A percentile compares a stretch with the other conserved stretches of the same genome.
Conservation (phyloP, 2,888 invertebrate genomes). For the Tetropium fuscum region DNA sequence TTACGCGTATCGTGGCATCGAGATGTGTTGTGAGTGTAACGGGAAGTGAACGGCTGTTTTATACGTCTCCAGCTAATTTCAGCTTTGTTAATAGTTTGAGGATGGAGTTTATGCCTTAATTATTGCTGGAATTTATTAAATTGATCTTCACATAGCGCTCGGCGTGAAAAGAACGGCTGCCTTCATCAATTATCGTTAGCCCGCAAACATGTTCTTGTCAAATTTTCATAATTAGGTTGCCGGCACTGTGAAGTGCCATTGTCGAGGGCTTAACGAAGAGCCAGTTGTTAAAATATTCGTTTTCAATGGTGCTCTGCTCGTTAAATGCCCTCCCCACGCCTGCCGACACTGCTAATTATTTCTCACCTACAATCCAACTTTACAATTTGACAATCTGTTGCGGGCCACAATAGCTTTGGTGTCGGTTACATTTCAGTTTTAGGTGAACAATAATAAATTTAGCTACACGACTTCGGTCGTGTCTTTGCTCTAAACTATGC, state of each 20-base stretch:
- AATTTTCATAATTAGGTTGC: conserved; percentile 65
- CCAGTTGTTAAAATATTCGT: conserved; percentile 52
- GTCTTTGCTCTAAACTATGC: conserved; percentile 43
- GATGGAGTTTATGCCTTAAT: conserved; percentile 53
- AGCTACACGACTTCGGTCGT: conserved; percentile 29
- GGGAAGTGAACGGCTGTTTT: conserved; percentile 57
- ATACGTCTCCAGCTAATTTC: conserved; percentile 60
- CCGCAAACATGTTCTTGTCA: conserved; percentile 62
- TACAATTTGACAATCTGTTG: conserved; percentile 51
- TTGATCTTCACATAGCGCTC: conserved; percentile 38
- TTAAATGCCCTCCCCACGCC: conserved; percentile 29
- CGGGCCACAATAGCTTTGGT: conserved; percentile 49
- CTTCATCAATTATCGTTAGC: conserved; percentile 63
- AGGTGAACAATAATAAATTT: conserved; percentile 37
- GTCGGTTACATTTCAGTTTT: conserved; percentile 43
- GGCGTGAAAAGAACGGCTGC: conserved; percentile 55
- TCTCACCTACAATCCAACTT: conserved; percentile 51
- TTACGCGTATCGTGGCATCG: conserved; percentile 7
- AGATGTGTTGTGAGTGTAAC: conserved; percentile 55
- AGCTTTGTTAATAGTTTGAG: conserved; percentile 63
- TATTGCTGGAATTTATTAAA: conserved; percentile 31
- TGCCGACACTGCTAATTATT: conserved; percentile 51
- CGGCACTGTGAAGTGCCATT: conserved; percentile 61
- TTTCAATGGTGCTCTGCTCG: conserved; percentile 39
- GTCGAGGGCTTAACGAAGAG: conserved; percentile 59